Percentiles rank a stretch among this genome's conserved stretches.
Conservation (phyloP, 2,888 invertebrate species). For the Stenurella melanura region DNA sequence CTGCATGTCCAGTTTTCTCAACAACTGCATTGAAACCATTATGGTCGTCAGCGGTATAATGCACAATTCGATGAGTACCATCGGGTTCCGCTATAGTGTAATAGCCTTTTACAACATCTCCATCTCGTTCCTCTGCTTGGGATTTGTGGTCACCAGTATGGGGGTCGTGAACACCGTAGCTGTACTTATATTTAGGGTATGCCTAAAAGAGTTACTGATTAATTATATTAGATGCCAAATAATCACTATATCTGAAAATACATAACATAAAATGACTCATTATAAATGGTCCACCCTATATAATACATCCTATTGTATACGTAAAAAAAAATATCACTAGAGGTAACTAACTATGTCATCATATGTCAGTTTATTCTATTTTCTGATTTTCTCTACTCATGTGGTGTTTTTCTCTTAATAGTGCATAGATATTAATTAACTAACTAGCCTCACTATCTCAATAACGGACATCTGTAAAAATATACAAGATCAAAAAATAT, state of each 20-base stretch:
- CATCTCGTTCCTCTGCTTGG: conserved; percentile 76
- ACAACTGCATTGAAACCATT: conserved; percentile 75
- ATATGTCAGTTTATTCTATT: no score
- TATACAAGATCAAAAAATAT: no score
- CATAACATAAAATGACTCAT: no score
- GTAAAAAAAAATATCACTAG: no score
- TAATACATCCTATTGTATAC: no score
- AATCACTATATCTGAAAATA: neutral
- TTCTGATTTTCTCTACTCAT: no score
- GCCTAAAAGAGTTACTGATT: conserved; percentile 67
- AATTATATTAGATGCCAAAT: neutral
- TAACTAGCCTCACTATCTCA: no score
- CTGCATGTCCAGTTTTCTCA: conserved; percentile 74
- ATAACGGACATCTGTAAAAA: no score
- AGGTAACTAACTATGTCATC: no score
- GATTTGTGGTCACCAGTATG: conserved; percentile 75
- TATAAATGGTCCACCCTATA: no score
- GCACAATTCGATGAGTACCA: conserved; percentile 56
- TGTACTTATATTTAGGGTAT: conserved; percentile 77
- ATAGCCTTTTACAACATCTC: conserved; percentile 74
- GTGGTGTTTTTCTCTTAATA: no score
- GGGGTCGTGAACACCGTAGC: conserved; percentile 76
- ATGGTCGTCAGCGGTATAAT: conserved; percentile 55
- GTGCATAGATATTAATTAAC: no score
- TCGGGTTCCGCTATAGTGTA: conserved; percentile 63